Evolutionary conservation across 2,888 invertebrate genomes (phyloP), one percentile per base, ranked within the genome.

Genomic region (Oscheius sp.): DNA sequence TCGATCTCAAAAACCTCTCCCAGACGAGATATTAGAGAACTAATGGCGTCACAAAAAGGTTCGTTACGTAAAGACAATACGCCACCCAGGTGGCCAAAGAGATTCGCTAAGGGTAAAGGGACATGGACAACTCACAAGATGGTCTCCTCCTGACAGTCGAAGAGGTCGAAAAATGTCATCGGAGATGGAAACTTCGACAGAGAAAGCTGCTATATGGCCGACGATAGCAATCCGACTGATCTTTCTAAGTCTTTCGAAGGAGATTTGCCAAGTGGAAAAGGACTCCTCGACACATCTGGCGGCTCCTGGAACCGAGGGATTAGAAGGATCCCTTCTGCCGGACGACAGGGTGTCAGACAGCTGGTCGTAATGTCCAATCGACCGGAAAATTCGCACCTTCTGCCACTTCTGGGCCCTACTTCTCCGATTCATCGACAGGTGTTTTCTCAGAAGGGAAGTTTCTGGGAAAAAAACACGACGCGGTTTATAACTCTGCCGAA

Each of bases 191-290:
- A 72, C 59, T 50, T 74, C 69, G 24, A 83, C 74, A 50, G 76
- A 71, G 57, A 80, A 83, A 32, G 80, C 82, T 14, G 78, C 73
- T 28, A 82, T 75, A 41, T 81, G 83, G 9, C 82, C 82, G 28
- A 78, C 73, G 26, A 83, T 76, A 12, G 81, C 80, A 20, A 83
- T 59, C 30, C 82, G 69, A 44, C 72, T 73, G 22, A 80, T 62
- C 33, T 61, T 50, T n/a, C 59, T 41, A 12, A 44, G 59, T n/a
- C 44, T n/a, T 14, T 41, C 44, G 44, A 59, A 59, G 28, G 24
- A 22, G 44, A 59, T 30, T 28, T 59, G 30, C 59, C 59, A 59
- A n/a, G 59, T 28, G n/a, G 59, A 59, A 26, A 59, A 59, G 2
- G 59, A 38, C 28, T 59, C 59, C n/a, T 59, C 59, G 17, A 59